Conservation (phyloP, 2,797 vertebrate genomes). For the Valencia hispanica region DNA sequence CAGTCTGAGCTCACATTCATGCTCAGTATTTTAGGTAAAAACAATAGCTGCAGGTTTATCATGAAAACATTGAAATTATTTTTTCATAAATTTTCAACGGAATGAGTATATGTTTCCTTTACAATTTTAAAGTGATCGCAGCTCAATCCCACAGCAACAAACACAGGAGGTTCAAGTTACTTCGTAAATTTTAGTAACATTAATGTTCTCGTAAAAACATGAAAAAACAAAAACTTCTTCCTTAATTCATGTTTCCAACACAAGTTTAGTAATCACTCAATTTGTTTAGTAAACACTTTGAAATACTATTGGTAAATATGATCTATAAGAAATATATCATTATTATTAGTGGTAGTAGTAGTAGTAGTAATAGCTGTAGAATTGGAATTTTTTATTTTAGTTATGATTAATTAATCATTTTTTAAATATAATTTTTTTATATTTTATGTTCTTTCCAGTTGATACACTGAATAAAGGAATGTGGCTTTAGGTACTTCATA, state of each 20-base stretch:
- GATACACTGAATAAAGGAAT: background rate
- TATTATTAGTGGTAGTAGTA: no score
- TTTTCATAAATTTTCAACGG: background rate
- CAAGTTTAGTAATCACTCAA: background rate
- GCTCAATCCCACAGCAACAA: background rate
- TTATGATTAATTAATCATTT: background rate
- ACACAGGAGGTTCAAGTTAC: background rate
- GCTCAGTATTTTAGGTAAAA: background rate
- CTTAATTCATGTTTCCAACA: background rate
- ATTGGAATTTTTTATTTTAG: no score
- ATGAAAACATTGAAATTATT: background rate
- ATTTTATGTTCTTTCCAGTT: background rate
- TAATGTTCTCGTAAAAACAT: no score
- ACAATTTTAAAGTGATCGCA: background rate
- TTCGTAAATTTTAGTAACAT: no score
- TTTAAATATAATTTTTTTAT: background rate
- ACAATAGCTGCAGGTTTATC: background rate
- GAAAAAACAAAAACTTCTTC: no score
- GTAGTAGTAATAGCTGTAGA: no score
- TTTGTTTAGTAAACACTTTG: background rate
- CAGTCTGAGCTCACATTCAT: background rate
- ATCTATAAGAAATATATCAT: no score
- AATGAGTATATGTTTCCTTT: background rate
- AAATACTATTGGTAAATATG: background rate
- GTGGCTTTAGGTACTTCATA: background rate